Evolutionary conservation across 23 tunicate species (phyloP).

Genomic region (Styela clava): DNA sequence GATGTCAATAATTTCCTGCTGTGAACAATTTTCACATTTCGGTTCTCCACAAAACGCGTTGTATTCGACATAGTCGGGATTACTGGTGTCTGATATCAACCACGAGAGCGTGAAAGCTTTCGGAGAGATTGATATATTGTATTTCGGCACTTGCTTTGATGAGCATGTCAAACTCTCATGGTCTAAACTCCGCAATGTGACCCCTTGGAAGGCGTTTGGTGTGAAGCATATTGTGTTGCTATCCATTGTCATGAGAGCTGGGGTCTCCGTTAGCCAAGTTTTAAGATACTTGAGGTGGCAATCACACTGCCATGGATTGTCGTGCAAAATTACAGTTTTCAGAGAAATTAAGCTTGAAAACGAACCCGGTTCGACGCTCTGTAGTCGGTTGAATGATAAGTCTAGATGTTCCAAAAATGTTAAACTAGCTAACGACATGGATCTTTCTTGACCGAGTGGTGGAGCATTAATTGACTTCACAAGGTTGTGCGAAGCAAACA

Average conservation of each 20-base stretch:
- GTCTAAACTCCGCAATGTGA: conserved; percentile 54
- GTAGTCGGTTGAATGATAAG: conserved; percentile 51
- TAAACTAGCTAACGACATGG: not conserved
- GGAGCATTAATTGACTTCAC: conserved; percentile 14
- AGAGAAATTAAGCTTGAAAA: conserved; percentile 29
- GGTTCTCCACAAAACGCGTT: conserved; percentile 54
- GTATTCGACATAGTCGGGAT: conserved; percentile 46
- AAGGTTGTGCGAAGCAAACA: conserved; percentile 31
- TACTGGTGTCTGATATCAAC: conserved; percentile 27
- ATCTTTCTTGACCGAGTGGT: conserved; percentile 2
- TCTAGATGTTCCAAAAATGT: conserved; percentile 29
- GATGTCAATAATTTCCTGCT: not conserved
- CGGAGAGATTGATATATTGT: not conserved
- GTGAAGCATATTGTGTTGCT: conserved; percentile 46
- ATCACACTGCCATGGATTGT: conserved; percentile 85
- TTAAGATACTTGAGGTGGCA: conserved; percentile 67
- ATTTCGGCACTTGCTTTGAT: conserved; percentile 20
- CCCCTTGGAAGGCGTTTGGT: conserved; percentile 54
- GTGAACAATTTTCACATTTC: conserved; percentile 58
- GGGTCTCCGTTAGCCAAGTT: conserved; percentile 37
- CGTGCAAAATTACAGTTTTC: conserved; percentile 40
- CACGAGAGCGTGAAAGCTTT: conserved; percentile 21
- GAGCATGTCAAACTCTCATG: conserved; percentile 49
- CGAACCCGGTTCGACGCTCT: conserved; percentile 44
- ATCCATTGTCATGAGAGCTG: conserved; percentile 32